phyloP scores from a whole-genome alignment of 2,113 vertebrate species.

The Rhinichthys klamathensis region DNA sequence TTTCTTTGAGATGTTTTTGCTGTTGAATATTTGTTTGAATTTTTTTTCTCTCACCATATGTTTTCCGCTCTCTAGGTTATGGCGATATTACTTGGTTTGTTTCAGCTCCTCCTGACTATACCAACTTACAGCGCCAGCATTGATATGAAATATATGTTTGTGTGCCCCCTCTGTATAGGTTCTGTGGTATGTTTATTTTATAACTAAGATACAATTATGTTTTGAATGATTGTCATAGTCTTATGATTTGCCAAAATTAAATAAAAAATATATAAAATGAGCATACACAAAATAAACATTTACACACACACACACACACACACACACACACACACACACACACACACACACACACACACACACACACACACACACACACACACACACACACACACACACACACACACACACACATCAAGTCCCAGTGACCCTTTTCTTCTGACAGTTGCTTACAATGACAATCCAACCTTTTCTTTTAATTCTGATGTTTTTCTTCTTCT shows the following conservation, averaged over 20 bases:
- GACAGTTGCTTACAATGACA: background rate
- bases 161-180: constrained; percentile 69
- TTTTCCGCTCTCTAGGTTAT: constrained; percentile 64
- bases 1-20: constrained; percentile 9
- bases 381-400: background rate
- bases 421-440: background rate
- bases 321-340: too few species aligned
- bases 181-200: constrained; percentile 64
- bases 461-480: background rate
- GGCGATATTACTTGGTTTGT: constrained; percentile 72
- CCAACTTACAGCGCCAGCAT: constrained; percentile 50
- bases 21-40: background rate
- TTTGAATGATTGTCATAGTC: background rate
- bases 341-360: too few species aligned
- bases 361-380: too few species aligned
- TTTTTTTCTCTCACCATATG: background rate
- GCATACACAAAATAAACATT: background rate
- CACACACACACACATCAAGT: background rate
- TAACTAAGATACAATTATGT: background rate
- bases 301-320: too few species aligned
- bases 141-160: constrained; percentile 50
- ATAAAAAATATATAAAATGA: constrained; percentile 4
- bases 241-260: background rate
- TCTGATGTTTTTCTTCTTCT: background rate
- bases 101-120: constrained; percentile 71